Percentiles rank a stretch among this genome's conserved stretches.
Conservation (phyloP, 1,140 invertebrate species). For the Cepaea nemoralis region DNA sequence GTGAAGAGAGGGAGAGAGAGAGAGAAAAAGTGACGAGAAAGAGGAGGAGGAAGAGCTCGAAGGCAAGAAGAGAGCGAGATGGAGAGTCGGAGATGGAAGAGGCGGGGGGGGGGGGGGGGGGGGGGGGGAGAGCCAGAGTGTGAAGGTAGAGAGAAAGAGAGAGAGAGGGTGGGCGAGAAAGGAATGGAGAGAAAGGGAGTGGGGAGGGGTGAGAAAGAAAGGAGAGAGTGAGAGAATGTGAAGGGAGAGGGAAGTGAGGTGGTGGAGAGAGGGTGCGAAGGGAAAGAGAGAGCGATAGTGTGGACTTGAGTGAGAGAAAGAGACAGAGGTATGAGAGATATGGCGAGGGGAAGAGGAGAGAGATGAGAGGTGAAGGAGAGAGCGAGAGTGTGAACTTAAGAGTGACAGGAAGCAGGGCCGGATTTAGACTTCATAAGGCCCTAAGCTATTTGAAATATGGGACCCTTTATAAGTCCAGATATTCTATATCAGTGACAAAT, state of each 20-base stretch:
- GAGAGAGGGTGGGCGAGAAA: background rate
- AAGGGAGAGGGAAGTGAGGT: background rate
- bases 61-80: background rate
- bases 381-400: no score
- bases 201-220: background rate
- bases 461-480: no score
- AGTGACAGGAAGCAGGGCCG: no score
- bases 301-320: no score
- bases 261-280: background rate
- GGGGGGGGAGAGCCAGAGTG: background rate
- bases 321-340: no score
- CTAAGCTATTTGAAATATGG: no score
- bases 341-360: no score
- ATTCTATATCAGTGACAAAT: no score
- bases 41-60: background rate
- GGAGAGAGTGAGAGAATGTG: constrained; percentile 8
- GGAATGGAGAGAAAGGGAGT: background rate
- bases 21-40: no score
- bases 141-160: background rate
- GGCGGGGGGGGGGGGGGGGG: constrained; percentile 11
- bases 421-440: no score
- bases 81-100: background rate
- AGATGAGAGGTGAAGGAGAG: no score
- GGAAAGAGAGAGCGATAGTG: no score
- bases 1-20: constrained; percentile 2